phyloP scores from a whole-genome alignment of 2,797 vertebrate species.

The Craterocephalus amniculus region DNA sequence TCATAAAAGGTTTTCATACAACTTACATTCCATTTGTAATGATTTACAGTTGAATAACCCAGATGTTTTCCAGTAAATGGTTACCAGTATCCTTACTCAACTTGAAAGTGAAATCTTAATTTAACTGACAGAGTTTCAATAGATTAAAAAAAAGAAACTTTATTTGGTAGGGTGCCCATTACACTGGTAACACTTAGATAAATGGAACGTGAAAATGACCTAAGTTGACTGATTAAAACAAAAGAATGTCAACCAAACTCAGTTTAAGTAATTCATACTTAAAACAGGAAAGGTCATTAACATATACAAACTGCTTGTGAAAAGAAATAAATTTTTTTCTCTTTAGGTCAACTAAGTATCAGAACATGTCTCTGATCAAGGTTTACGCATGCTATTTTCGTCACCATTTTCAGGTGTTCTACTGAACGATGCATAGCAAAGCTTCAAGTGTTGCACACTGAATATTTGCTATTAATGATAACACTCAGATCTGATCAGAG shows the following conservation, averaged over 20 bases:
- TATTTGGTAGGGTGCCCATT: conserved; percentile 89
- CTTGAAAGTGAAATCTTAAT: conserved; percentile 1
- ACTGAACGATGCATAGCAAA: conserved; percentile 64
- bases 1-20: not conserved
- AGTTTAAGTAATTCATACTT: conserved; percentile 58
- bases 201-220: conserved; percentile 84
- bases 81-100: not conserved
- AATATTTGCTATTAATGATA: conserved; percentile 59
- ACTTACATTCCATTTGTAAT: not conserved
- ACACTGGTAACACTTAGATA: conserved; percentile 88
- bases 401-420: conserved; percentile 44
- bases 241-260: conserved; percentile 74
- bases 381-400: conserved; percentile 59
- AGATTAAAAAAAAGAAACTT: conserved; percentile 69
- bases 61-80: not conserved
- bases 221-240: conserved; percentile 77
- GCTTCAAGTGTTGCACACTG: conserved; percentile 51
- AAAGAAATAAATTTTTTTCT: conserved; percentile 33
- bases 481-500: conserved; percentile 63
- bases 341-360: conserved; percentile 48
- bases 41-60: not conserved
- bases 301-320: conserved; percentile 51
- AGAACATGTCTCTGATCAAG: conserved; percentile 49
- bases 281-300: conserved; percentile 55
- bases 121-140: conserved; percentile 14